These are phyloP conservation scores for Choloepus hoffmanni DNA, from an alignment of 2,113 vertebrate species.

Conservation along the genomic window DNA sequence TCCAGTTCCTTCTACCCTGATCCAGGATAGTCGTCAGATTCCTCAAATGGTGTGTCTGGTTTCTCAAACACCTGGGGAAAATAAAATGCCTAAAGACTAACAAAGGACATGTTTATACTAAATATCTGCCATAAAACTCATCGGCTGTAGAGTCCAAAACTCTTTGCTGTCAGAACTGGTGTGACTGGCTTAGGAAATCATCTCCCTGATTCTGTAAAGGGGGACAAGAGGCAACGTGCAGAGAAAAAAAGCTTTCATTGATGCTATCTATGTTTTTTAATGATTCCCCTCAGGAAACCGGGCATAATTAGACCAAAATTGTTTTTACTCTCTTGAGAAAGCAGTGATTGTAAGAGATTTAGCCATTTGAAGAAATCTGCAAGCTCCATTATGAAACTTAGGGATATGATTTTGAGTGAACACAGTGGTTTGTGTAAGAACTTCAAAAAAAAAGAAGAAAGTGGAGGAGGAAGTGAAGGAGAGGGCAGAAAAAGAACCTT, in stretches of 20 bases:
- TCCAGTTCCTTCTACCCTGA: background rate
- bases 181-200: background rate
- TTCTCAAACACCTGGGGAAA: conserved; percentile 15
- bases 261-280: background rate
- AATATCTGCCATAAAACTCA: conserved; percentile 25
- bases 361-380: conserved; percentile 28
- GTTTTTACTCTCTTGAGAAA: background rate
- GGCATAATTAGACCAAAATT: conserved; percentile 10
- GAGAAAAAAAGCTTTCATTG: background rate
- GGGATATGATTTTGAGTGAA: background rate
- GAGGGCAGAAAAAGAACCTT: background rate
- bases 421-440: background rate
- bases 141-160: conserved; percentile 27
- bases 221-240: background rate
- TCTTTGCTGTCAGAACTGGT: background rate
- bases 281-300: background rate
- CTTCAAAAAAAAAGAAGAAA: background rate
- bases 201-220: background rate
- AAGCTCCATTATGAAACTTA: background rate
- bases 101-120: background rate
- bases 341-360: conserved; percentile 12
- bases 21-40: background rate
- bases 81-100: conserved; percentile 29
- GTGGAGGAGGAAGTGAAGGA: too few species aligned
- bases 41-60: background rate